Conservation (phyloP, 2,797 vertebrate genomes). For the Ctenosaura bakeri region DNA sequence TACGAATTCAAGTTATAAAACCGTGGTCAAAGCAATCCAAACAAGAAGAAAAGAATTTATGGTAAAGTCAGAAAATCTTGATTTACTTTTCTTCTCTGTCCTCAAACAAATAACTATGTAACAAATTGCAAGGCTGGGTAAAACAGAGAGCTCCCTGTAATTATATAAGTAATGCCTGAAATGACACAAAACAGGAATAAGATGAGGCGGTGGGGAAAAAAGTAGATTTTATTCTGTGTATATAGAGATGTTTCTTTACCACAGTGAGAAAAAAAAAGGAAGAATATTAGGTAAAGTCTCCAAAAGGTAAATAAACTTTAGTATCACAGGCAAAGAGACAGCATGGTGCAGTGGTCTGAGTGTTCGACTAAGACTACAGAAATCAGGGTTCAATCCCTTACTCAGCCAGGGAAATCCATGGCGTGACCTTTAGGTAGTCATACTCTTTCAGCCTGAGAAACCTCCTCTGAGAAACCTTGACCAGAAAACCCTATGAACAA, state of each 20-base stretch:
- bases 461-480: no score
- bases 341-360: no score
- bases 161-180: neutral
- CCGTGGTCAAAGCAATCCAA: neutral
- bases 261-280: neutral
- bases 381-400: no score
- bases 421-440: no score
- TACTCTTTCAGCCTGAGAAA: no score
- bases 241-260: neutral
- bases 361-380: no score
- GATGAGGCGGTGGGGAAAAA: no score
- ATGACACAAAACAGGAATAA: neutral
- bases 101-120: neutral
- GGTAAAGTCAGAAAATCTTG: neutral
- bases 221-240: neutral
- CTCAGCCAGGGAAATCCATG: no score
- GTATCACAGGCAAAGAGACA: neutral
- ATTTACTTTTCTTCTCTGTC: neutral
- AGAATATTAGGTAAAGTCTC: neutral
- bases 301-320: neutral
- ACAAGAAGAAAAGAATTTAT: neutral
- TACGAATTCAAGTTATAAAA: conserved; percentile 2
- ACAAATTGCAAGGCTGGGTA: neutral
- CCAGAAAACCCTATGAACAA: no score
- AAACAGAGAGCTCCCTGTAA: neutral